phyloP scores from a whole-genome alignment of 2,888 invertebrate genomes.

The Limnephilus lunatus region DNA sequence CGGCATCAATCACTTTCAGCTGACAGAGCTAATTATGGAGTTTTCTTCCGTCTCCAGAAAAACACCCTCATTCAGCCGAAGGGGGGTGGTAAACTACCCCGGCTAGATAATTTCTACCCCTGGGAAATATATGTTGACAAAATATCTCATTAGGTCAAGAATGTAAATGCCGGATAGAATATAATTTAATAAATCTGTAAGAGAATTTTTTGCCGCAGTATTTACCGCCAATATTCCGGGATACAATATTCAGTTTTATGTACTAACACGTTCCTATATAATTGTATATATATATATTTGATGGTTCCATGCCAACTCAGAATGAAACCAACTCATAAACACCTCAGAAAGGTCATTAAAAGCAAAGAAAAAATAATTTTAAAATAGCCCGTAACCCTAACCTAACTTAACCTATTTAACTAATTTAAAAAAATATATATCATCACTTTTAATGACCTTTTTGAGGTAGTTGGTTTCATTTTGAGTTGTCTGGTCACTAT shows the following conservation, averaged over 20 bases:
- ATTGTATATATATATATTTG: neutral
- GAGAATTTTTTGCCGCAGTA: neutral
- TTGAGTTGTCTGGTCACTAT: no score
- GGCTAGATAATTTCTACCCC: neutral
- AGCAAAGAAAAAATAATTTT: no score
- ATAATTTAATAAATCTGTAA: neutral
- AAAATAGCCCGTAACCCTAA: no score
- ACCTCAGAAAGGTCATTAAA: no score
- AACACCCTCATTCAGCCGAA: neutral
- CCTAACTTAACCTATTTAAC: no score
- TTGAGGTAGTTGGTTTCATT: no score
- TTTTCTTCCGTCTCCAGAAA: slow-evolving; percentile 42
- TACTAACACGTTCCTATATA: neutral
- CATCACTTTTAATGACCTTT: no score
- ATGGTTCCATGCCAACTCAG: no score
- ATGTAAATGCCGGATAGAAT: neutral
- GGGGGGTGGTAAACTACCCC: slow-evolving; percentile 23
- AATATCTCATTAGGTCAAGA: slow-evolving; percentile 32
- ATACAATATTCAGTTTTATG: neutral
- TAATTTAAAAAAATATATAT: no score
- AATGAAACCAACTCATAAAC: no score
- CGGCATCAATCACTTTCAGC: slow-evolving; percentile 52
- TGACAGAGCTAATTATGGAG: slow-evolving; percentile 51
- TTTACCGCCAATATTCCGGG: neutral
- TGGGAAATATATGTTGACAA: slow-evolving; percentile 47